Evolutionary conservation across 2,113 vertebrate genomes (phyloP).

Genomic region (Chiloscyllium plagiosum): DNA sequence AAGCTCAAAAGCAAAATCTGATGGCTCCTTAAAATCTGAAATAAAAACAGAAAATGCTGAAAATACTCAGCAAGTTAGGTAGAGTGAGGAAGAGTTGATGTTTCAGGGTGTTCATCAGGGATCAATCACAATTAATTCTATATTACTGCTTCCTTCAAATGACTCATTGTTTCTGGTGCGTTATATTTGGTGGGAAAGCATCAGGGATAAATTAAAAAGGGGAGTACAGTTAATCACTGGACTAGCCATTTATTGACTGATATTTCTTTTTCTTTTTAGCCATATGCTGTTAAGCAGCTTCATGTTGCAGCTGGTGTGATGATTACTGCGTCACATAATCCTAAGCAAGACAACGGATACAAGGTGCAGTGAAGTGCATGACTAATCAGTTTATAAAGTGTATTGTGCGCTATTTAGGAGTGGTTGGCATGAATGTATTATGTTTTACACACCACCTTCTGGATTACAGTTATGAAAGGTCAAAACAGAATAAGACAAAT

Average conservation of each 20-base stretch:
- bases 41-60: not conserved
- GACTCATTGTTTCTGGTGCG: not conserved
- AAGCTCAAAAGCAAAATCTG: not conserved
- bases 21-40: not conserved
- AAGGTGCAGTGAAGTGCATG: constrained; percentile 60
- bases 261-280: constrained; percentile 55
- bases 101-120: not conserved
- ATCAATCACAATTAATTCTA: not conserved
- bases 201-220: not conserved
- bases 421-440: not conserved
- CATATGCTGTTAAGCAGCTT: constrained; percentile 78
- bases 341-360: constrained; percentile 93
- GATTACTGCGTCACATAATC: constrained; percentile 93
- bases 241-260: not conserved
- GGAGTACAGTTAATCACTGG: not conserved
- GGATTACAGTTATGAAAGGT: not conserved
- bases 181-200: not conserved
- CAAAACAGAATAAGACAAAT: not conserved
- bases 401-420: not conserved
- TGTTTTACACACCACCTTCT: not conserved
- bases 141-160: not conserved
- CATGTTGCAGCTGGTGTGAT: constrained; percentile 82
- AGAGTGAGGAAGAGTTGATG: not conserved
- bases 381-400: not conserved
- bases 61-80: not conserved